phyloP scores from a whole-genome alignment of 2,797 vertebrate genomes.

The Zalophus californianus region DNA sequence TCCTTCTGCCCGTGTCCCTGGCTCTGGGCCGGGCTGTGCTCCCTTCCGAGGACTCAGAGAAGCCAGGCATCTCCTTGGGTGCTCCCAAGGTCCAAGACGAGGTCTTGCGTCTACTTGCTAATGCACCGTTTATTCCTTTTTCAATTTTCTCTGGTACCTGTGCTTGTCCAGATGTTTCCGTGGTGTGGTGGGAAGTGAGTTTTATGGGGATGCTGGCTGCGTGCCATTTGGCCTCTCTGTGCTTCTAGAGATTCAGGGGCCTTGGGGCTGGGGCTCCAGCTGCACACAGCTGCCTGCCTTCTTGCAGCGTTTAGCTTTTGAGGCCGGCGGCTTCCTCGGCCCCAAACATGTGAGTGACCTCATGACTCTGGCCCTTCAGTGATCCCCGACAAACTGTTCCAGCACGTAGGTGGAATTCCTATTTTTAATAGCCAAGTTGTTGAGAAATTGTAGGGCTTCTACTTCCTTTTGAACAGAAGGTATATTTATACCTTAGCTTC shows the following conservation, averaged over 20 bases:
- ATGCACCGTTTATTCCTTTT: neutral
- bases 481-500: constrained; percentile 65
- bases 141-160: neutral
- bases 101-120: neutral
- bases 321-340: neutral
- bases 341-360: neutral
- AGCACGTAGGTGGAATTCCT: neutral
- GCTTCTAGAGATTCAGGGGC: neutral
- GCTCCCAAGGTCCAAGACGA: neutral
- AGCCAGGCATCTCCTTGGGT: neutral
- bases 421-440: constrained; percentile 69
- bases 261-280: neutral
- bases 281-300: neutral
- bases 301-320: rapidly evolving
- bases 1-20: neutral
- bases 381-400: neutral
- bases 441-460: constrained; percentile 22
- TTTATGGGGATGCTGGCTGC: neutral
- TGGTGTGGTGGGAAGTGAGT: neutral
- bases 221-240: neutral
- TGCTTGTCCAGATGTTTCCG: neutral
- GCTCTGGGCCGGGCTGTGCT: rapidly evolving
- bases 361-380: neutral
- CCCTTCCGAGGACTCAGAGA: neutral
- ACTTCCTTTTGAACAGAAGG: constrained; percentile 50